Base-by-base conservation (phyloP, 1,140 invertebrate species). In the Metopolophium dirhodum region DNA sequence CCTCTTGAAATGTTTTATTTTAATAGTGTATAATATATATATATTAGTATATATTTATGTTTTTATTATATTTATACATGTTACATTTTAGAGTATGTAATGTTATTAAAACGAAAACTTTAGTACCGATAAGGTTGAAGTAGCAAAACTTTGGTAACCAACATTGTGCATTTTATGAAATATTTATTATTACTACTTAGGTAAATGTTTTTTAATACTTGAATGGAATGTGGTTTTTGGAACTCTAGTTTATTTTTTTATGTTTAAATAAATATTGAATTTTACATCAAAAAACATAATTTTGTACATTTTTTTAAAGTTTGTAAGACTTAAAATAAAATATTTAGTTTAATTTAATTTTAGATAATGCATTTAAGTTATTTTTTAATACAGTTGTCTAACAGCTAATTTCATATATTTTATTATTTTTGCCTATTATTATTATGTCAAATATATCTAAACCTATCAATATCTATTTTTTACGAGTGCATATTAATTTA, bases 161-260 rank as follows among this genome's bases (percentile, higher is more conserved):
- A 1, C 14, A 77, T 77, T 35, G 14, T 77, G 14, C 4, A 35
- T 77, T 18, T 77, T 77, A 77, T 77, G 22, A n/a, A 77, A 77
- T 77, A n/a, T 68, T 77, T 77, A 77, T 77, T 77, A 77, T 68
- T 77, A n/a, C 61, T 77, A n/a, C 61, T 35, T 77, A n/a, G n/a
- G 14, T 35, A 77, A 77, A 77, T n/a, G 61, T 77, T 77, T 77
- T 20, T 18, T 77, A 77, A 77, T n/a, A 77, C 11, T n/a, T 77
- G n/a, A 77, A 77, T n/a, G n/a, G n/a, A 77, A n/a, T 77, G 61
- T 77, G 61, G n/a, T 77, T 77, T 18, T 77, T 18, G 14, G 61
- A n/a, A n/a, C 4, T n/a, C 9, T 11, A 68, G 26, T 68, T 68
- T 68, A 30, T 30, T 68, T 26, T 68, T 68, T 68, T 30, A 68